Base-by-base conservation (phyloP, 1,140 invertebrate genomes). In the Zaprionus tsacasi region DNA sequence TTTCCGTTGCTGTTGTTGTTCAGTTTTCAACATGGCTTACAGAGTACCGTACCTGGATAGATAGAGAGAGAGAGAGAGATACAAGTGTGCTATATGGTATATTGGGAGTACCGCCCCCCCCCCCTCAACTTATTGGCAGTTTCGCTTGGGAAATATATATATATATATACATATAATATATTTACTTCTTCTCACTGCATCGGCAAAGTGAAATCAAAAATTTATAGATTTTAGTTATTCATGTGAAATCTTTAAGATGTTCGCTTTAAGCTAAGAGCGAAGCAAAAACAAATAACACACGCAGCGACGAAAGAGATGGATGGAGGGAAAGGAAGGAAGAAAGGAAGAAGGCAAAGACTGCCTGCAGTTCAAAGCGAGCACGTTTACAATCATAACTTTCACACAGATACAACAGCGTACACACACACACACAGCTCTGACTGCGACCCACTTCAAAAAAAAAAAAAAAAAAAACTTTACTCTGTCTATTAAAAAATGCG, bases 201-300 rank as follows among this genome's bases (percentile, higher is more conserved):
- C 64, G 78, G 59, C 76, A 83, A 87, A 88, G 83, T 88, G 78
- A 83, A 88, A 88, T 88, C 73, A 88, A 88, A 88, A 88, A 88
- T 89, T 88, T 88, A 88, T 88, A 78, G 83, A 88, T 88, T 89
- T 88, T 88, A 88, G 83, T 88, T 89, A 88, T 88, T 89, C 80
- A 88, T 88, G 83, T 88, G 85, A 89, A 88, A 88, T 88, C 83
- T 88, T 88, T 88, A 88, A 88, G 77, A 78, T 70, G 81, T 54
- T 73, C 45, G 54, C 64, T 82, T 79, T 88, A 83, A 82, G 77
- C 74, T 59, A 79, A 76, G 40, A 57, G 55, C 70, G 64, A 61
- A 70, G 71, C n/a, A 67, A 70, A 48, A 35, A 48, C 54, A 70
- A 59, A 56, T 40, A 38, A 54, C 13, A 59, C n/a, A 45, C 40